Percentiles rank a stretch among this genome's conserved stretches.
These are phyloP conservation scores for Vanessa cardui DNA, from an alignment of 2,888 invertebrate species.

Conservation along the genomic window DNA sequence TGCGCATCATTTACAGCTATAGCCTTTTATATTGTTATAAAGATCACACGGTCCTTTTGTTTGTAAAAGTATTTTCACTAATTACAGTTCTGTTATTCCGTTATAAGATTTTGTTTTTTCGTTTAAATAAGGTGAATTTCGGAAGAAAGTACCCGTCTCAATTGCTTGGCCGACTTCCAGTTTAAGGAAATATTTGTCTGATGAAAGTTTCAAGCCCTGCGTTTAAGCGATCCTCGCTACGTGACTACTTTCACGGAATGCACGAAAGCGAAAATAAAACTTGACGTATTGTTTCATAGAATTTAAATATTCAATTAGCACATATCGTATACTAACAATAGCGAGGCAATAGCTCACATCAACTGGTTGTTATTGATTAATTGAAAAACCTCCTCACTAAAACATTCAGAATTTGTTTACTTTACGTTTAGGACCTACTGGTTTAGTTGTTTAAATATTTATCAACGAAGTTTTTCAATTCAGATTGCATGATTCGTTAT, in stretches of 20 bases:
- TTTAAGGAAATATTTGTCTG: slow-evolving; percentile 60
- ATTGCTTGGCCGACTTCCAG: slow-evolving; percentile 57
- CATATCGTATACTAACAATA: slow-evolving; percentile 11
- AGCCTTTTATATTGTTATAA: slow-evolving; percentile 9
- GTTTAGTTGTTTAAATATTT: background rate
- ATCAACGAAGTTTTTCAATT: background rate
- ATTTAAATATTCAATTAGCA: slow-evolving; percentile 24
- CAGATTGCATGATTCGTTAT: background rate
- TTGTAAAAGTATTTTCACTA: background rate
- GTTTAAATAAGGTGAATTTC: slow-evolving; percentile 31
- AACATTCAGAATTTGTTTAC: background rate
- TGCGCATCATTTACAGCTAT: slow-evolving; percentile 38
- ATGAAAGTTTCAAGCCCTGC: slow-evolving; percentile 51
- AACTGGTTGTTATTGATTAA: background rate
- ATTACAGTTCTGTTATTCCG: background rate
- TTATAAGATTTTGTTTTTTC: slow-evolving; percentile 1
- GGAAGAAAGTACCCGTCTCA: slow-evolving; percentile 44
- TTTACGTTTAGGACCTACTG: background rate
- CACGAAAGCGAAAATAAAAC: slow-evolving; percentile 45
- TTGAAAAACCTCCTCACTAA: slow-evolving; percentile 7
- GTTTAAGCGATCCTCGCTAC: slow-evolving; percentile 44
- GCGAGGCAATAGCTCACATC: slow-evolving; percentile 14
- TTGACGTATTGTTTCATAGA: slow-evolving; percentile 31
- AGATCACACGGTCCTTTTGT: background rate
- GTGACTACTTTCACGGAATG: slow-evolving; percentile 47